These are phyloP conservation scores for Leptopilina drosophilae DNA, from an alignment of 2,888 invertebrate genomes.

Conservation along the genomic window DNA sequence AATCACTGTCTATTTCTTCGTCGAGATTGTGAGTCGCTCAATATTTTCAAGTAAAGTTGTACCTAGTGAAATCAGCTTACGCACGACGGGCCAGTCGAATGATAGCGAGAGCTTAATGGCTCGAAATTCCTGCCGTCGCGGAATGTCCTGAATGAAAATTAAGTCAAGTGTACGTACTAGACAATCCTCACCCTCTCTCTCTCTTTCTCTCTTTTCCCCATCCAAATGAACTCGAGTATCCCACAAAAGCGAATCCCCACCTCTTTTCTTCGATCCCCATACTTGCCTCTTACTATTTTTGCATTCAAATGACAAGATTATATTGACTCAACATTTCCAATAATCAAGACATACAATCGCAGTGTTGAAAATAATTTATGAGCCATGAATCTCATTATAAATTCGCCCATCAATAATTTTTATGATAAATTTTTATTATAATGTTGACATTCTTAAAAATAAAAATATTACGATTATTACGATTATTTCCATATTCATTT, in stretches of 20 bases:
- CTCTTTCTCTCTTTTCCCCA: constrained; percentile 12
- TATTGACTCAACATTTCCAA: constrained; percentile 16
- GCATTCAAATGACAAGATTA: constrained; percentile 30
- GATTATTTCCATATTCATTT: no score
- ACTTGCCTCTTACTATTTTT: constrained; percentile 9
- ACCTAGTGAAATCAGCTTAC: constrained; percentile 58
- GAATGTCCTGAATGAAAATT: constrained; percentile 75
- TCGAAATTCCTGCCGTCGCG: constrained; percentile 72
- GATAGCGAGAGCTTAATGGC: constrained; percentile 75
- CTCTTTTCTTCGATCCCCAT: neutral
- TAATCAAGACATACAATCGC: constrained; percentile 6
- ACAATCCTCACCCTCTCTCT: constrained; percentile 39
- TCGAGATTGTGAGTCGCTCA: neutral
- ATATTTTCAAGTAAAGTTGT: constrained; percentile 20
- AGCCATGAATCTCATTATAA: constrained; percentile 20
- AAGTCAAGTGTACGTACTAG: constrained; percentile 66
- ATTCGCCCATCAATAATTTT: constrained; percentile 17
- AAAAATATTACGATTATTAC: neutral
- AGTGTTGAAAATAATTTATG: constrained; percentile 10
- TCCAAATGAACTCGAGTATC: constrained; percentile 54
- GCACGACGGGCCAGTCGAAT: constrained; percentile 67
- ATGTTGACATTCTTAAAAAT: neutral
- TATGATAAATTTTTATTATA: neutral
- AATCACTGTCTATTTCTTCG: neutral
- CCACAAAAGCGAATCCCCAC: constrained; percentile 39